A percentile compares a stretch with the other conserved stretches of the same genome.
Evolutionary conservation across 2,113 vertebrate genomes (phyloP).

Genomic region (Sinosuthora webbiana): DNA sequence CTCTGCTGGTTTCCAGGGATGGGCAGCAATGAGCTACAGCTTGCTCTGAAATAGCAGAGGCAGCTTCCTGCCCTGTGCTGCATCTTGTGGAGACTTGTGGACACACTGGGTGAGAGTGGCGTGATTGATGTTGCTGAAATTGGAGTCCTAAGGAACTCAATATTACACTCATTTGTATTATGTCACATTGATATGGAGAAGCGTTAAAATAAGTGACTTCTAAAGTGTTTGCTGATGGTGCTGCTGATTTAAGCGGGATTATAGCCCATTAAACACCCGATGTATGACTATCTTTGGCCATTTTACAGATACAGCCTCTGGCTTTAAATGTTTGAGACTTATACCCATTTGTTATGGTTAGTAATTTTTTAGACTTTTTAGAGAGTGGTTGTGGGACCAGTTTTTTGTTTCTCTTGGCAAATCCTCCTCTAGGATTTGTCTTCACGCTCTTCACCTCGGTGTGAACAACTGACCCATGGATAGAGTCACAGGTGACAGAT

Average conservation of each 20-base stretch:
- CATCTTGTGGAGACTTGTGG: not conserved
- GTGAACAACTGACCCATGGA: not conserved
- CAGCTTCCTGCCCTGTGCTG: not conserved
- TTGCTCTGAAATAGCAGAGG: not conserved
- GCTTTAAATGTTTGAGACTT: not conserved
- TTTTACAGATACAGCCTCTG: not conserved
- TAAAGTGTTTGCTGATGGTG: conserved; percentile 1
- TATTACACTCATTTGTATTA: conserved; percentile 22
- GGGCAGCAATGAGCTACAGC: not conserved
- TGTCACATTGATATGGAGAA: conserved; percentile 27
- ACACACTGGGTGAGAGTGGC: not conserved
- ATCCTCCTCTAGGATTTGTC: not conserved
- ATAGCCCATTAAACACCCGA: not conserved
- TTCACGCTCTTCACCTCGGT: not conserved
- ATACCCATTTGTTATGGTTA: not conserved
- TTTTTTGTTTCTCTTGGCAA: not conserved
- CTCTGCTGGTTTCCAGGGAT: not conserved
- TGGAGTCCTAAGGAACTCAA: not conserved
- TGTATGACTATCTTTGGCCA: not conserved
- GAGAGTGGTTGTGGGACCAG: not conserved
- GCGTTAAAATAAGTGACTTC: conserved; percentile 33
- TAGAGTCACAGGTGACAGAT: not conserved
- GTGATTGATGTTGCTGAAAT: not conserved
- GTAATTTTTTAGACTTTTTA: not conserved
- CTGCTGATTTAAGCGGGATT: conserved; percentile 10